Evolutionary conservation across 1,140 invertebrate species (phyloP).

Genomic region (Aricia agestis): DNA sequence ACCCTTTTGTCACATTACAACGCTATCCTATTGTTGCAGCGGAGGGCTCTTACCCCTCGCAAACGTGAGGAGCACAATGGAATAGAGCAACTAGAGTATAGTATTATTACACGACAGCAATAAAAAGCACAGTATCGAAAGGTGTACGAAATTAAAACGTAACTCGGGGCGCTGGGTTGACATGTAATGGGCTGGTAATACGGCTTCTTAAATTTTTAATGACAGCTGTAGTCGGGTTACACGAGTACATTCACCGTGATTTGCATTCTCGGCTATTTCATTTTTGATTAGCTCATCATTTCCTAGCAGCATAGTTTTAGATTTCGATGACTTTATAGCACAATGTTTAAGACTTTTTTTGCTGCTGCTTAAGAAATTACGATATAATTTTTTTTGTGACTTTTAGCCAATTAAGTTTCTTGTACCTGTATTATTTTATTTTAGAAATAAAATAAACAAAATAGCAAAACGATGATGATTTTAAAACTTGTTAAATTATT

Average conservation of each 20-base stretch:
- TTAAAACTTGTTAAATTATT: too few relatives aligned
- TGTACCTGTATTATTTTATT: too few relatives aligned
- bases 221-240: slow-evolving; percentile 3
- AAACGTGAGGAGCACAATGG: slow-evolving; percentile 56
- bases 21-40: slow-evolving; percentile 39
- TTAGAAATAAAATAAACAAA: too few relatives aligned
- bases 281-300: neutral
- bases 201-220: slow-evolving; percentile 21
- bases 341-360: too few relatives aligned
- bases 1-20: slow-evolving; percentile 40
- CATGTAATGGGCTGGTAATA: slow-evolving; percentile 40
- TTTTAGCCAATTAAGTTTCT: too few relatives aligned
- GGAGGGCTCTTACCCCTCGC: slow-evolving; percentile 43
- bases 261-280: neutral
- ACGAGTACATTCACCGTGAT: slow-evolving; percentile 6
- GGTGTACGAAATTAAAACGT: slow-evolving; percentile 39
- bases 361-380: too few relatives aligned
- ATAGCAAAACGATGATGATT: too few relatives aligned
- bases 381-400: too few relatives aligned
- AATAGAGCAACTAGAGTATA: slow-evolving; percentile 40
- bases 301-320: neutral
- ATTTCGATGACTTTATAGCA: neutral
- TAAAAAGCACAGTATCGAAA: slow-evolving; percentile 39
- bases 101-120: slow-evolving; percentile 39
- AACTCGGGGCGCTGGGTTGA: slow-evolving; percentile 32